Base-by-base conservation (phyloP, 2,888 invertebrate species). In the Acronicta psi region DNA sequence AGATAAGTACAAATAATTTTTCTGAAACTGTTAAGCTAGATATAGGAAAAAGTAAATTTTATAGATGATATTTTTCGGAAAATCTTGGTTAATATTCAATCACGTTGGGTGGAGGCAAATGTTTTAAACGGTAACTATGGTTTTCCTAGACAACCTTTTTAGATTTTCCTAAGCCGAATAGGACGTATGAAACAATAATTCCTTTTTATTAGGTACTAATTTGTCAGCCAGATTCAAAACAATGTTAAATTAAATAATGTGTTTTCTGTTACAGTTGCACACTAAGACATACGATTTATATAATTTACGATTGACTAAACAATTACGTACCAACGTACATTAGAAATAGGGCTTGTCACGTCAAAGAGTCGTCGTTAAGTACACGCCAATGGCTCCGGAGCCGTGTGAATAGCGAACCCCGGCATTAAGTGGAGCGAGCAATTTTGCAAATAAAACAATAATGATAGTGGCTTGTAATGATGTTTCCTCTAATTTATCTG, bases 391-490 rank as follows among this genome's bases (percentile, higher is more conserved):
- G 82, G 69, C 66, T 79, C 59, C 68, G 66, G 69, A 80, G 83
- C 82, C 85, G 87, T 87, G 87, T 82, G 85, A 88, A 88, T 85
- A 80, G 82, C 81, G 80, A 80, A 76, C 79, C 83, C 82, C 51
- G 77, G 77, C 84, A 88, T 87, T 88, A 89, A 80, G 72, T 76
- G 79, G 75, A 77, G 81, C 83, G 80, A 83, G 87, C 86, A 85
- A 89, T 89, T 88, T 89, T 81, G 86, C 83, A 88, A 89, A 89
- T 89, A 86, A 89, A 89, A 89, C 88, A 85, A 89, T 89, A 89
- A 89, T 90, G 84, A 88, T 86, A 86, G 85, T 85, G 84, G 67
- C 71, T 75, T 76, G 80, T 76, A 81, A 84, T 85, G 80, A 85
- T 80, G 84, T 83, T 87, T 85, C 85, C 85, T 88, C 80, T 84